These are phyloP conservation scores for Chymomyza procnemis DNA, from an alignment of 2,888 invertebrate genomes.

Conservation along the genomic window DNA sequence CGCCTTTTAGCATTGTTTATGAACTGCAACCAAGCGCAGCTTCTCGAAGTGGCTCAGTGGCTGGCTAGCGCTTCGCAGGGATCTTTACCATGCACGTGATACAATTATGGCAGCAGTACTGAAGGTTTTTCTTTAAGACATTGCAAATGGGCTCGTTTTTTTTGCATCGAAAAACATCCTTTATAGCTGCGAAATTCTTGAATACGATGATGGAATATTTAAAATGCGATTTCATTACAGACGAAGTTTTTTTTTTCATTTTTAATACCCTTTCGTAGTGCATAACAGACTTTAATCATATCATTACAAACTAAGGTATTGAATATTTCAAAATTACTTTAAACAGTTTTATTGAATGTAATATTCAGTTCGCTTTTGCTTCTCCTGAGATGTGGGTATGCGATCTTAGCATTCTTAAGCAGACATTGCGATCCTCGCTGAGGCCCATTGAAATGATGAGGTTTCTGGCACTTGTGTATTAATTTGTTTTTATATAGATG, in stretches of 20 bases:
- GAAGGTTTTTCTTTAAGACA: neutral
- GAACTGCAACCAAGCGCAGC: conserved; percentile 56
- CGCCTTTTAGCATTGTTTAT: conserved; percentile 73
- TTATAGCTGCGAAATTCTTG: conserved; percentile 52
- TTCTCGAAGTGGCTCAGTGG: neutral
- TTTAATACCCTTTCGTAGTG: neutral
- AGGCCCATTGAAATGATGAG: too few relatives aligned
- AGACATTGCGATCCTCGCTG: too few relatives aligned
- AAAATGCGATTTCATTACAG: conserved; percentile 40
- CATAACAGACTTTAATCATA: neutral
- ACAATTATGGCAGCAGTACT: conserved; percentile 73
- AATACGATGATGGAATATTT: conserved; percentile 65
- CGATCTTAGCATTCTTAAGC: too few relatives aligned
- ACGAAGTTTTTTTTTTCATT: neutral
- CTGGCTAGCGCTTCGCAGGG: neutral
- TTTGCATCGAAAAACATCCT: neutral
- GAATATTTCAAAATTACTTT: too few relatives aligned
- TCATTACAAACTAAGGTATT: neutral
- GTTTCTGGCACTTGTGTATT: too few relatives aligned
- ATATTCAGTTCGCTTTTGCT: too few relatives aligned
- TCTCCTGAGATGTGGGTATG: too few relatives aligned
- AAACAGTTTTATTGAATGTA: too few relatives aligned
- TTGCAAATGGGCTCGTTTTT: conserved; percentile 14
- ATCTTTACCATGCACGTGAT: conserved; percentile 67
- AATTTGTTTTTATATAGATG: too few relatives aligned